Conservation (phyloP, 2,113 vertebrate genomes). For the Euleptes europaea region DNA sequence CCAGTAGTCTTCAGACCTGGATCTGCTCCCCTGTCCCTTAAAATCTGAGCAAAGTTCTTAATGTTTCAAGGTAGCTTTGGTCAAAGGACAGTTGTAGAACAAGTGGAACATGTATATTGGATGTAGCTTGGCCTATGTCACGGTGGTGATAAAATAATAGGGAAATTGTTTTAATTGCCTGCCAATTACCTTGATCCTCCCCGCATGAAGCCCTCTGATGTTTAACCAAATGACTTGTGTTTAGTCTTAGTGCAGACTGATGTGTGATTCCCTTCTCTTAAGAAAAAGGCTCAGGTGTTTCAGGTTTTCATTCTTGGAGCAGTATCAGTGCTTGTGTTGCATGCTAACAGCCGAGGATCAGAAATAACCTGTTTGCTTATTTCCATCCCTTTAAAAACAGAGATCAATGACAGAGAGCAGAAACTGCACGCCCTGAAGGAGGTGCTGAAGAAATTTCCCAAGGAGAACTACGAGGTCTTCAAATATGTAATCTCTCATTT, state of each 20-base stretch:
- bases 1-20: too few relatives aligned
- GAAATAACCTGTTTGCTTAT: neutral
- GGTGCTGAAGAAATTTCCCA: slow-evolving; percentile 89
- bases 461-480: slow-evolving; percentile 96
- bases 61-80: neutral
- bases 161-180: neutral
- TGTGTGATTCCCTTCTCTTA: neutral
- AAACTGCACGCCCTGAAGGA: slow-evolving; percentile 90
- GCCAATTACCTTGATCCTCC: neutral
- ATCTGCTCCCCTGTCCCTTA: neutral
- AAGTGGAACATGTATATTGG: neutral
- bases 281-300: too few relatives aligned
- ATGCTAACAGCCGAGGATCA: neutral
- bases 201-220: neutral
- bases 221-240: neutral
- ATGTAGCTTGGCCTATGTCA: neutral
- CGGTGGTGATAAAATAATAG: neutral
- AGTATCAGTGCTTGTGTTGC: neutral
- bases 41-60: neutral
- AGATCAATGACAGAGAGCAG: slow-evolving; percentile 92
- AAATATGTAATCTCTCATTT: slow-evolving; percentile 94
- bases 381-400: slow-evolving; percentile 58
- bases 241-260: neutral
- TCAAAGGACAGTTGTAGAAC: neutral
- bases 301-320: too few relatives aligned